Evolutionary conservation across 2,888 invertebrate genomes (phyloP).

Genomic region (Phalangium opilio): DNA sequence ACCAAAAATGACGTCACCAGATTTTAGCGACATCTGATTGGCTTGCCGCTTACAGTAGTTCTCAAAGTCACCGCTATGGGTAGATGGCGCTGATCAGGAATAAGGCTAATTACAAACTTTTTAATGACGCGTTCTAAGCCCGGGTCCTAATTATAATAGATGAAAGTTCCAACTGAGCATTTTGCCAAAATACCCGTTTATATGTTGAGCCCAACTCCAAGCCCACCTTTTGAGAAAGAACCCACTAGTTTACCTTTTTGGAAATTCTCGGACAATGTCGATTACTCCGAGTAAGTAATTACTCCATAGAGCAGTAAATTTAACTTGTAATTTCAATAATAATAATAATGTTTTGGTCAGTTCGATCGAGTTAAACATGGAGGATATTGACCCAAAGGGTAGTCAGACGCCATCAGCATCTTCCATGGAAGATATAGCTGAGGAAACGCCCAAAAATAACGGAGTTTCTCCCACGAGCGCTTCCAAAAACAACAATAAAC

Average conservation of each 20-base stretch:
- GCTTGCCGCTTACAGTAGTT: no score
- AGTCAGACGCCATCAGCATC: conserved; percentile 25
- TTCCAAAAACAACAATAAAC: no score
- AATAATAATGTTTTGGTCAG: not conserved
- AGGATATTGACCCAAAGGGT: conserved; percentile 36
- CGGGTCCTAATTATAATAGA: no score
- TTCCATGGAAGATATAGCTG: not conserved
- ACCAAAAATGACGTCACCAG: no score
- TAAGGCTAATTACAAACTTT: no score
- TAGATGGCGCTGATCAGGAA: no score
- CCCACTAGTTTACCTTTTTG: conserved; percentile 20
- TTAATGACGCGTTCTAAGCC: no score
- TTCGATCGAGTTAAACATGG: conserved; percentile 14
- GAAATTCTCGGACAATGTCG: conserved; percentile 19
- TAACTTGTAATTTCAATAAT: not conserved
- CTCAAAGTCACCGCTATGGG: no score
- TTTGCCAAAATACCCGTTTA: conserved; percentile 89
- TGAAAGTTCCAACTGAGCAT: conserved; percentile 90
- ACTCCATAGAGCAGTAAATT: conserved; percentile 6
- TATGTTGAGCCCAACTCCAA: conserved; percentile 48
- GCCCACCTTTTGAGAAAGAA: conserved; percentile 27
- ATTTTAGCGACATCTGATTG: no score
- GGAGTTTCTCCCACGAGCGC: no score
- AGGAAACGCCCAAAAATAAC: no score
- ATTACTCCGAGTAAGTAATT: conserved; percentile 14